A percentile compares a stretch with the other conserved stretches of the same genome.
Evolutionary conservation across 2,113 vertebrate species (phyloP).

Genomic region (Sylvietta virens): DNA sequence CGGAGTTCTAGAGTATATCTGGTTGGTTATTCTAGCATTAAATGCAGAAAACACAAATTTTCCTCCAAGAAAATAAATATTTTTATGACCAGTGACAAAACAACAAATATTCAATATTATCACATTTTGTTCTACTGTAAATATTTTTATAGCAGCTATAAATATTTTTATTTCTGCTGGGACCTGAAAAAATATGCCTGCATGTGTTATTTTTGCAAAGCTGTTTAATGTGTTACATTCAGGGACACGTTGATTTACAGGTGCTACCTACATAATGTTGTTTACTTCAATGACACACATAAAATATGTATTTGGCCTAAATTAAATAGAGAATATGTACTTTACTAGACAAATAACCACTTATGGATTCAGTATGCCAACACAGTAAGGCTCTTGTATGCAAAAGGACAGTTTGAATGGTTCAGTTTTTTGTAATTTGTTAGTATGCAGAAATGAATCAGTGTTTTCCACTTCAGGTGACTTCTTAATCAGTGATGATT

Average conservation of each 20-base stretch:
- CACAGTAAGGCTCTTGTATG: not conserved
- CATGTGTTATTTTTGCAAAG: not conserved
- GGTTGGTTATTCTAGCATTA: not conserved
- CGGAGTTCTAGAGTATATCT: not conserved
- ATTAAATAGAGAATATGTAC: slow-evolving; percentile 2
- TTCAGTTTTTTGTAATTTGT: not conserved
- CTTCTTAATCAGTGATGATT: slow-evolving; percentile 42
- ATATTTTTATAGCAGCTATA: slow-evolving; percentile 17
- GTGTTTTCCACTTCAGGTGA: slow-evolving; percentile 39
- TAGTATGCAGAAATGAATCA: slow-evolving; percentile 9
- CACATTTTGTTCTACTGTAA: not conserved
- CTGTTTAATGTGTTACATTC: not conserved
- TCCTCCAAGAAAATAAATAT: not conserved
- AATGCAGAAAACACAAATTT: not conserved
- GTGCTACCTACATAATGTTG: not conserved
- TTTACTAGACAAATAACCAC: slow-evolving; percentile 11
- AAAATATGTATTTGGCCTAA: slow-evolving; percentile 15
- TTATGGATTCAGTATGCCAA: not conserved
- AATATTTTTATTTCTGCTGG: not conserved
- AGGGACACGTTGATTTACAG: slow-evolving; percentile 29
- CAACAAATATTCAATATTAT: slow-evolving; percentile 11
- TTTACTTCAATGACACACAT: slow-evolving; percentile 14
- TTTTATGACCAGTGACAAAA: not conserved
- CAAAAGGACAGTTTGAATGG: not conserved
- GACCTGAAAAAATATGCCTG: not conserved